Evolutionary conservation across 2,113 vertebrate species (phyloP), one percentile per base, ranked within the genome.

Genomic region (Sclerurus mexicanus): DNA sequence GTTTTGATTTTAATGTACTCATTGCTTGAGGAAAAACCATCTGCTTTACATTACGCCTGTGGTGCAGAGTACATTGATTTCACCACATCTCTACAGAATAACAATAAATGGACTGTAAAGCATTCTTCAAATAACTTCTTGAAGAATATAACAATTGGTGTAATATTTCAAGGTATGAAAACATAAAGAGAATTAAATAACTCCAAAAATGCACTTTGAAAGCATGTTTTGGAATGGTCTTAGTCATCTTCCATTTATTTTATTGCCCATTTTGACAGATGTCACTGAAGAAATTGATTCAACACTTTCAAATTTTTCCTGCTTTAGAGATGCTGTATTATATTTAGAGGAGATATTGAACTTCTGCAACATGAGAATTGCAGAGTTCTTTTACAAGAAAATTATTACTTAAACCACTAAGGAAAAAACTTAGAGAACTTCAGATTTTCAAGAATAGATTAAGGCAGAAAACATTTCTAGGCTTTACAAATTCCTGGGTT

Each of bases 31-130:
- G 89, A 87, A 86, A 95, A 95, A 30, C n/a, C 97, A 98, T 97
- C 95, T 98, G 97, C 92, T 98, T 98, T 97, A 67, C 84, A 97
- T 98, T 98, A 97, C 77, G 93, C 95, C 75, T 93, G 74, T 2
- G 40, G 88, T 87, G 90, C 93, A 92, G 83, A 95, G 73, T 73
- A 96, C 90, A 76, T 90, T 89, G 96, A 97, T 97, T 97, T 98
- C 97, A 98, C 88, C 93, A 96, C 82, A 97, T 96, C 96, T 96
- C 92, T 94, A 74, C 62, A 93, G 88, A 97, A 96, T 97, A 97
- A 97, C 95, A 98, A 97, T 92, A 91, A 94, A 96, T 95, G 94
- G 91, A 95, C 94, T 98, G 93, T 92, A 60, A 89, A 92, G 66
- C 64, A 95, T 95, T 97, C 95, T 96, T 94, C 89, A 96, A 95